Base-by-base conservation (phyloP, 2,797 vertebrate genomes). In the Pagetopsis macropterus region DNA sequence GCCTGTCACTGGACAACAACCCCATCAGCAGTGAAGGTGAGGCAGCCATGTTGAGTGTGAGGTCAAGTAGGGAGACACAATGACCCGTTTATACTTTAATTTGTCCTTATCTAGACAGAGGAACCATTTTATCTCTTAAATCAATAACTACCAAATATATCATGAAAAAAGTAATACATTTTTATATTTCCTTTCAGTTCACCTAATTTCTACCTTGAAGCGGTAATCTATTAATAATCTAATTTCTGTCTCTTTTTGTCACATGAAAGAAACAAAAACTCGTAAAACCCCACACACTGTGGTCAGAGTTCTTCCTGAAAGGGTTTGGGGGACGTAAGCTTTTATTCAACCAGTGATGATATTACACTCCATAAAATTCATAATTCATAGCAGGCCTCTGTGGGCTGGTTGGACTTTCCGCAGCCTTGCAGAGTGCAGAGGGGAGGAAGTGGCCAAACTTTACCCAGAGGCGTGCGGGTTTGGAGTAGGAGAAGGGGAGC, bases 1-100 rank as follows among this genome's bases (percentile, higher is more conserved):
- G 87, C 14, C 84, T 95, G 21, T 93, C 94, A 0, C 88, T 95
- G 70, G 95, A 95, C 37, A 88, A 94, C 0, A 90, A 88, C 65
- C 88, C 89, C 54, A 84, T 94, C 52, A 87, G 90, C 21, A 84
- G 72, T 2, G 95, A 97, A 90, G 95, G 97, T 97, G 92, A 95
- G 40, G 17, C 49, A 4, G 82, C 51, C 84, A 72, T 72, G 44
- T 59, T 41, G 5, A 58, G 43, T 23, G 49, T 17, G 13, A 49
- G 56, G 15, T 69, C 58, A 74, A 15, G 46, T 54, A 13, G 48
- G 19, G 19, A 62, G 43, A 33, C 33, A 7, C 21, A 2, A 5
- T 27, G 4, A 31, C 4, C 10, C 48, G 33, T 65, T 27, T 21
- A 21, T 10, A 52, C 15, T 27, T 56, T 0, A 17, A 55, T 33